phyloP scores from a whole-genome alignment of 2,113 vertebrate genomes.

The Tonatia bakeri region DNA sequence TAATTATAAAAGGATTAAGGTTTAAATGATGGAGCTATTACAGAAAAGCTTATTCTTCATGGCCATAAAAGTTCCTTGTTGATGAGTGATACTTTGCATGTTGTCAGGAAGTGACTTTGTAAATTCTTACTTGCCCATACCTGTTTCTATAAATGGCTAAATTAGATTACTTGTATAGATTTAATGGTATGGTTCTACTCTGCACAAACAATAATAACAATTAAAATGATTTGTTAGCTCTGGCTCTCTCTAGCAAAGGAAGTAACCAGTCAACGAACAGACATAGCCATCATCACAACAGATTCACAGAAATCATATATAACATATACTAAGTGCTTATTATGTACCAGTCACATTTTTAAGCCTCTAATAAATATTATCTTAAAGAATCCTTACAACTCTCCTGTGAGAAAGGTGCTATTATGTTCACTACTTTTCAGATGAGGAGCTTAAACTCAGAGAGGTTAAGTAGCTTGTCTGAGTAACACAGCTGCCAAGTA shows the following conservation, averaged over 20 bases:
- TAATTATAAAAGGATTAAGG: background rate
- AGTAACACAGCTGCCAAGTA: background rate
- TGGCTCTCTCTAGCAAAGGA: background rate
- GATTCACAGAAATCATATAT: background rate
- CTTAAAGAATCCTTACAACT: background rate
- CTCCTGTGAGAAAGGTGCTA: background rate
- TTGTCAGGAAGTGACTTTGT: background rate
- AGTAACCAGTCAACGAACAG: background rate
- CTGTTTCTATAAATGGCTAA: background rate
- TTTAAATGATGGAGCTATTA: background rate
- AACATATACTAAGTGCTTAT: background rate
- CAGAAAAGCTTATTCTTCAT: background rate
- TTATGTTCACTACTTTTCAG: background rate
- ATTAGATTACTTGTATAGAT: background rate
- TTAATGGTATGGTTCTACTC: background rate
- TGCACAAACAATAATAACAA: background rate
- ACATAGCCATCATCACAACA: background rate
- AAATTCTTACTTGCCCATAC: background rate
- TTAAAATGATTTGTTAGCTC: background rate
- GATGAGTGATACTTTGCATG: background rate
- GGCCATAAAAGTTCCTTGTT: background rate
- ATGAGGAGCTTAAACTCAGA: background rate
- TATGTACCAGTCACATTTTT: background rate
- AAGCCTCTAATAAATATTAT: background rate
- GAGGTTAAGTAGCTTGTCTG: background rate